Base-by-base conservation (phyloP, 2,888 invertebrate species). In the Penaeus monodon region DNA sequence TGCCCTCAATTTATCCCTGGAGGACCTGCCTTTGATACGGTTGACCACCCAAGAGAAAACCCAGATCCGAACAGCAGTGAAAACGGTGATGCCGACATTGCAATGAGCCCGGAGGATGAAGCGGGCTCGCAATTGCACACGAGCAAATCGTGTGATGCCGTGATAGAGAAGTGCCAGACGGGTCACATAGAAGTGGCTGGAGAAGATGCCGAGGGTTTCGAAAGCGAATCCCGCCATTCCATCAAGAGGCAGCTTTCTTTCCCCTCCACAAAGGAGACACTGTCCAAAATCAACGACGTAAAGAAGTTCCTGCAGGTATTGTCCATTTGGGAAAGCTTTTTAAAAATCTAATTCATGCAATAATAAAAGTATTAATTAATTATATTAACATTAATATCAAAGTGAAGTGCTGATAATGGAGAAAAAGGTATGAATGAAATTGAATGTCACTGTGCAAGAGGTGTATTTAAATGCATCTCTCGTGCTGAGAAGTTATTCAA, bases 211-310 rank as follows among this genome's bases (percentile, higher is more conserved):
- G 44, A 44, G 64, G 70, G 57, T 8, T 44, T 44, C 7, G 49
- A 20, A 4, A 49, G 38, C 22, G 79, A 29, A 17, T 12, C 38
- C 20, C 83, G 74, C 2, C n/a, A 20, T 17, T 64, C 82, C n/a
- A 65, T 87, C 49, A 87, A 87, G 44, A 76, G 86, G 27, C 86
- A 87, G 65, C 63, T 83, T 24, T 87, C 86, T n/a, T 29, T 65
- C 27, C 86, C 86, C 0, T 83, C 83, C 38, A 79, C 70, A n/a
- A 83, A 70, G 22, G 86, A 87, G 63, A 87, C 86, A 1, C 83
- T 83, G 33, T 33, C 57, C 20, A 87, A 87, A 65, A 64, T 87
- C 17, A 83, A 87, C 49, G 86, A 83, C 65, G 86, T 87, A 24
- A 70, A 70, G 22, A 83, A 82, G 27, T 87, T 44, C 73, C 68